phyloP scores from a whole-genome alignment of 2,797 vertebrate species.

The Mormyrops boulengeri region DNA sequence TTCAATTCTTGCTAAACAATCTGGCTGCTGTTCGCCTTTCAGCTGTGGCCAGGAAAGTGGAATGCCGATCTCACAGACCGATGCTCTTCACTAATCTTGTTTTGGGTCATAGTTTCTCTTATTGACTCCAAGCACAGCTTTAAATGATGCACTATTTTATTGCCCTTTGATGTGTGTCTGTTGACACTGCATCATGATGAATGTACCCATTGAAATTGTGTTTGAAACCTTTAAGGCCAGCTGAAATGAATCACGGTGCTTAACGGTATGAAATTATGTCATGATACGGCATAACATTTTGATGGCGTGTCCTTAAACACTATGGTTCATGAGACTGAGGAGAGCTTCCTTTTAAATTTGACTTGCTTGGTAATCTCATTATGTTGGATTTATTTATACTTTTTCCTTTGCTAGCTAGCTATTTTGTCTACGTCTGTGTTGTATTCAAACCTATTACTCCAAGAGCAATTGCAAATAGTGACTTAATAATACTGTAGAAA shows the following conservation, averaged over 20 bases:
- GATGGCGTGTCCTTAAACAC: not conserved
- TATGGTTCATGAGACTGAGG: not conserved
- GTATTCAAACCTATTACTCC: not conserved
- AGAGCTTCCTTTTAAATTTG: not conserved
- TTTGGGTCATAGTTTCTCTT: not conserved
- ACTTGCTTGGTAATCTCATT: not conserved
- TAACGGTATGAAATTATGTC: conserved; percentile 5
- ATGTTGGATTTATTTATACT: not conserved
- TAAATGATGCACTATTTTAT: not conserved
- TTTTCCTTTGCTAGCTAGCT: not conserved
- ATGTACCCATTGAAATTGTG: not conserved
- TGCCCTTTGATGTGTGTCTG: not conserved
- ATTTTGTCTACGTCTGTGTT: not conserved
- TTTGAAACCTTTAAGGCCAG: not conserved
- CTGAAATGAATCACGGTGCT: not conserved
- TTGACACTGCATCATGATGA: not conserved
- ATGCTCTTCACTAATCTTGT: not conserved
- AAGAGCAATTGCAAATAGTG: not conserved
- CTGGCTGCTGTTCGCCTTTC: not conserved
- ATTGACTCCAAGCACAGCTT: conserved; percentile 1
- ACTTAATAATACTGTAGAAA: not conserved
- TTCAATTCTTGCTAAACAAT: not conserved
- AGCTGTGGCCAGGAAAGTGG: not conserved
- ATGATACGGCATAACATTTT: not conserved
- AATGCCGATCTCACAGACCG: not conserved